Evolutionary conservation across 2,888 invertebrate species (phyloP).

Genomic region (Troglohyphantes excavatus): DNA sequence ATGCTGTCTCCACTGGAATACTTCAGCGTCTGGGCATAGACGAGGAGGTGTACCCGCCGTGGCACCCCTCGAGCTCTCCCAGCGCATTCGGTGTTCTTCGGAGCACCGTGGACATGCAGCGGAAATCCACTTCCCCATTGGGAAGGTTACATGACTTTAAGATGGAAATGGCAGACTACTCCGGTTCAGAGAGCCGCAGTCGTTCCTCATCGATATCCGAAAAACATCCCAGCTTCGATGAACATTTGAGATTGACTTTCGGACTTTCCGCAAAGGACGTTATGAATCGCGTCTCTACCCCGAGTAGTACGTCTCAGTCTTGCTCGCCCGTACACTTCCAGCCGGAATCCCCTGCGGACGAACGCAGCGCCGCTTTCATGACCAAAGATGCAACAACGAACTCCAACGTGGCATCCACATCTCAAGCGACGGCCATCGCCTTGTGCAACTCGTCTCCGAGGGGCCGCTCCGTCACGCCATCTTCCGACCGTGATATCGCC

Average conservation of each 20-base stretch:
- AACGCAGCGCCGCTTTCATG: slow-evolving; percentile 54
- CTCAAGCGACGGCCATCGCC: slow-evolving; percentile 53
- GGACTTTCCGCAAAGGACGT: slow-evolving; percentile 72
- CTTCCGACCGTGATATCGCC: slow-evolving; percentile 63
- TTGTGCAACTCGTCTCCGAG: slow-evolving; percentile 52
- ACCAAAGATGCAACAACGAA: slow-evolving; percentile 62
- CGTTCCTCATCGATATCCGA: slow-evolving; percentile 71
- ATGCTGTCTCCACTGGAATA: slow-evolving; percentile 87
- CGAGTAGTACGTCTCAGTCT: slow-evolving; percentile 78
- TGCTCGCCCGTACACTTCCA: slow-evolving; percentile 78
- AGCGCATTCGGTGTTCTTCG: slow-evolving; percentile 68
- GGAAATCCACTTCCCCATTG: slow-evolving; percentile 73
- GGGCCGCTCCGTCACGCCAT: slow-evolving; percentile 59
- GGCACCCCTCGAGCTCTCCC: slow-evolving; percentile 80
- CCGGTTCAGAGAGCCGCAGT: slow-evolving; percentile 74
- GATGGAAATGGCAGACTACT: slow-evolving; percentile 75
- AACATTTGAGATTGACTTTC: slow-evolving; percentile 71
- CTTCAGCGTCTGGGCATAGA: slow-evolving; percentile 95
- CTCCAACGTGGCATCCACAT: slow-evolving; percentile 52
- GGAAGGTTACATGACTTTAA: slow-evolving; percentile 73
- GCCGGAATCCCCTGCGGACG: slow-evolving; percentile 75
- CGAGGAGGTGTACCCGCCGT: slow-evolving; percentile 84
- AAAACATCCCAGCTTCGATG: slow-evolving; percentile 74
- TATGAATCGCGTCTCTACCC: slow-evolving; percentile 78
- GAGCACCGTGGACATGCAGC: slow-evolving; percentile 61